Conservation (phyloP, 2,888 invertebrate species). For the Caenorhabditis sp. region DNA sequence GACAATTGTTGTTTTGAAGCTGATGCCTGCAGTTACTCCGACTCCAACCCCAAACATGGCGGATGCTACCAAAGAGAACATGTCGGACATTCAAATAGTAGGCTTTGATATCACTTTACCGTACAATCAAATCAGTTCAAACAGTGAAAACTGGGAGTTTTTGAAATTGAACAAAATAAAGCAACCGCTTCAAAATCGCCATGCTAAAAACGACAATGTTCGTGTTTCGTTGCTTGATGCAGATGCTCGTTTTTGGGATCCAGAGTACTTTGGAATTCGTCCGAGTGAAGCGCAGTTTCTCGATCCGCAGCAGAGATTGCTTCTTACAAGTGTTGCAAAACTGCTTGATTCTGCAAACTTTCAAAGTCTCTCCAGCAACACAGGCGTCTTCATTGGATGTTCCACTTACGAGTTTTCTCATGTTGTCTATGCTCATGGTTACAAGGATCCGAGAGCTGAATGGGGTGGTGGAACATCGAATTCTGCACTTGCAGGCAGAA, state of each 20-base stretch:
- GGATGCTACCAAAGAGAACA: conserved; percentile 5
- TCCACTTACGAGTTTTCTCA: conserved; percentile 81
- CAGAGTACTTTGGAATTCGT: conserved; percentile 83
- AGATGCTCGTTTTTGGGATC: conserved; percentile 81
- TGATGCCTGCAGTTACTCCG: conserved; percentile 12
- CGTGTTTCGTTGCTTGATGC: conserved; percentile 56
- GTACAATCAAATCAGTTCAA: conserved; percentile 37
- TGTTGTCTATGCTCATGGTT: conserved; percentile 63
- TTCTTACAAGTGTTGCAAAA: conserved; percentile 83
- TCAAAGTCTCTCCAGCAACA: conserved; percentile 90
- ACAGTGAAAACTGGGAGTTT: conserved; percentile 53
- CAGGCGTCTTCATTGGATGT: conserved; percentile 95
- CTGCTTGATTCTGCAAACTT: conserved; percentile 86
- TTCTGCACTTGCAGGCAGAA: conserved; percentile 92
- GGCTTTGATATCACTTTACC: conserved; percentile 61
- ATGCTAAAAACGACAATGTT: background rate
- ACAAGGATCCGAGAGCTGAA: conserved; percentile 66
- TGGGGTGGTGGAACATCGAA: conserved; percentile 93
- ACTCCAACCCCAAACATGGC: conserved; percentile 33
- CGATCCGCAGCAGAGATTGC: conserved; percentile 93
- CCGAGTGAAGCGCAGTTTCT: conserved; percentile 86
- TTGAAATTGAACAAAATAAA: conserved; percentile 48
- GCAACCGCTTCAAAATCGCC: conserved; percentile 35
- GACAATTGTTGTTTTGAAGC: conserved; percentile 65
- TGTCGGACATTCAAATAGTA: conserved; percentile 56